Conservation (phyloP, 2,113 vertebrate genomes). For the Camelus bactrianus region DNA sequence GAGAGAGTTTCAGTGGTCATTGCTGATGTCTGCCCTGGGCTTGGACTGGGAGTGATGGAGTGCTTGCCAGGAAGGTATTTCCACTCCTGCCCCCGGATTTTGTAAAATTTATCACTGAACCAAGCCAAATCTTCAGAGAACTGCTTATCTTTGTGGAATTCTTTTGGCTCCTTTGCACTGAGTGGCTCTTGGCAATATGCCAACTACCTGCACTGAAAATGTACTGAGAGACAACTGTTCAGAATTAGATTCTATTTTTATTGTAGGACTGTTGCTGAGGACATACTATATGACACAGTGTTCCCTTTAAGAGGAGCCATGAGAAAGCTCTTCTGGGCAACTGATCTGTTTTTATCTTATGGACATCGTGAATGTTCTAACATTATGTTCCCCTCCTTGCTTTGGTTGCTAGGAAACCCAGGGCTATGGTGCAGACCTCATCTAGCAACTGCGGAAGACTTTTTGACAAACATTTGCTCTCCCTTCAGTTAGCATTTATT, state of each 20-base stretch:
- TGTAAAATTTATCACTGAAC: not conserved
- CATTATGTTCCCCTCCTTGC: constrained; percentile 51
- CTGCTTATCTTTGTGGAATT: not conserved
- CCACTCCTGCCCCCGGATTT: not conserved
- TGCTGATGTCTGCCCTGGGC: not conserved
- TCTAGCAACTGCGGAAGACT: not conserved
- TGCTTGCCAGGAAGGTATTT: not conserved
- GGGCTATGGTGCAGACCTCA: not conserved
- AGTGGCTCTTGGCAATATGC: not conserved
- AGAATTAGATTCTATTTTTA: constrained; percentile 43
- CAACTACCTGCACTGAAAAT: not conserved
- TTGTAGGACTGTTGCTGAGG: constrained; percentile 20
- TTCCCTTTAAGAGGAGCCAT: not conserved
- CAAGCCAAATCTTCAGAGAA: not conserved
- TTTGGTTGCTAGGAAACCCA: constrained; percentile 74
- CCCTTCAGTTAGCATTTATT: not conserved
- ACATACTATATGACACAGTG: not conserved
- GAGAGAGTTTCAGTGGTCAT: not conserved
- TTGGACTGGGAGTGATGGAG: not conserved
- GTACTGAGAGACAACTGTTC: not conserved
- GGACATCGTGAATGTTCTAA: not conserved
- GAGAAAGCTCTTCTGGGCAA: not conserved
- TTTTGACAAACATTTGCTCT: not conserved
- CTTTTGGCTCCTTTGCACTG: not conserved
- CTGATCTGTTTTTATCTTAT: constrained; percentile 38